Evolutionary conservation across 2,888 invertebrate species (phyloP), one percentile per base, ranked within the genome.

Genomic region (Acanthosepion lycidas): DNA sequence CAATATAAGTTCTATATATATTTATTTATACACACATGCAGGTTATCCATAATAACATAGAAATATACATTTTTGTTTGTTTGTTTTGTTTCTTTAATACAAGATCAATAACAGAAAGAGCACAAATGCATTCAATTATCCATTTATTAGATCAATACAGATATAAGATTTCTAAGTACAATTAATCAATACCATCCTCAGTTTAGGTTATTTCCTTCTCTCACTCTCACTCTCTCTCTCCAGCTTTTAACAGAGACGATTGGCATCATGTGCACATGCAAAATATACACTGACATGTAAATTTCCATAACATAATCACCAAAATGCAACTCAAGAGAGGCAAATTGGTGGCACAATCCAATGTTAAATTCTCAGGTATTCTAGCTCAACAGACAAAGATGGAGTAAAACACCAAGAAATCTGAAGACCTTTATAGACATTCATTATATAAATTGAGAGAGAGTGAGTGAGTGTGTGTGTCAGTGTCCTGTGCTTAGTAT

Each of bases 121-220:
- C n/a, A 78, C n/a, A 78, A 78, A 78, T 78, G 78, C n/a, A 78
- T 78, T 33, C 78, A 78, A 78, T 78, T 78, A 78, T 78, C 78
- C 78, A 78, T 78, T 78, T 33, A 78, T 78, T 33, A n/a, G 78
- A 78, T 78, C 78, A 78, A 78, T 78, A 78, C 78, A 33, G 78
- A 78, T 78, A 78, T 78, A 78, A 78, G 78, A 78, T 78, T 78
- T 78, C 78, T 78, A n/a, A 78, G 78, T 78, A 78, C 78, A 78
- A 78, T 78, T 78, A 78, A 78, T 78, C 78, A 78, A 78, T 78
- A 78, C 78, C 2, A 78, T 9, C n/a, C 78, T n/a, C 78, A 33
- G n/a, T 78, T 78, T n/a, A 12, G 20, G 78, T 33, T 78, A 78
- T 6, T 33, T 33, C 64, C 64, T 26, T 64, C 28, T 64, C 28